These are phyloP conservation scores for Drosophila mojavensis DNA, from an alignment of 1,140 invertebrate species.

Conservation along the genomic window DNA sequence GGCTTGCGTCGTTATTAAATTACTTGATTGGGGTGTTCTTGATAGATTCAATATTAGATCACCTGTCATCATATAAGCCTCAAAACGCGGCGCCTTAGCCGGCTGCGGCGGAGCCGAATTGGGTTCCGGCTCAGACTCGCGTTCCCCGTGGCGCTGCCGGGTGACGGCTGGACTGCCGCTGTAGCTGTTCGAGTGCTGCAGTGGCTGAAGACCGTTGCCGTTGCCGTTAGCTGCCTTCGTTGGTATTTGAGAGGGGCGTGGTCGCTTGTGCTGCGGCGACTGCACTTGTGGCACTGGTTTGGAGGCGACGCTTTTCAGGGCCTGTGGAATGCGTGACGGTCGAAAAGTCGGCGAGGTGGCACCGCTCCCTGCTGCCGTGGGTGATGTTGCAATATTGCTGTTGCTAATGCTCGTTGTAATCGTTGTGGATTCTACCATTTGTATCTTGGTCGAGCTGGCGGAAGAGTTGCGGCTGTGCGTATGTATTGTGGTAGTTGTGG, in stretches of 20 bases:
- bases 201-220: conserved; percentile 51
- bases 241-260: conserved; percentile 81
- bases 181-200: conserved; percentile 80
- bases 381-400: conserved; percentile 44
- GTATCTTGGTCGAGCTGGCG: conserved; percentile 79
- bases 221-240: conserved; percentile 78
- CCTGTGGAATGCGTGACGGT: conserved; percentile 83
- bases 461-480: conserved; percentile 82
- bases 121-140: conserved; percentile 61
- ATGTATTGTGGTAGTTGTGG: conserved; percentile 59
- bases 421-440: conserved; percentile 69
- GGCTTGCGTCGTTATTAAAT: conserved; percentile 87
- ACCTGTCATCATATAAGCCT: conserved; percentile 99
- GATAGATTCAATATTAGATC: conserved; percentile 96
- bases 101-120: conserved; percentile 81
- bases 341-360: conserved; percentile 76
- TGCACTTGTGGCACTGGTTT: conserved; percentile 70
- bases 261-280: conserved; percentile 79
- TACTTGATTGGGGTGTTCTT: conserved; percentile 88
- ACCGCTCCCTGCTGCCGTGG: conserved; percentile 51
- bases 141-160: conserved; percentile 54
- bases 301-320: conserved; percentile 62
- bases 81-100: conserved; percentile 88
- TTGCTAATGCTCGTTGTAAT: conserved; percentile 52
- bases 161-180: conserved; percentile 69